Evolutionary conservation across 2,797 vertebrate species (phyloP).

Genomic region (Salarias fasciatus): DNA sequence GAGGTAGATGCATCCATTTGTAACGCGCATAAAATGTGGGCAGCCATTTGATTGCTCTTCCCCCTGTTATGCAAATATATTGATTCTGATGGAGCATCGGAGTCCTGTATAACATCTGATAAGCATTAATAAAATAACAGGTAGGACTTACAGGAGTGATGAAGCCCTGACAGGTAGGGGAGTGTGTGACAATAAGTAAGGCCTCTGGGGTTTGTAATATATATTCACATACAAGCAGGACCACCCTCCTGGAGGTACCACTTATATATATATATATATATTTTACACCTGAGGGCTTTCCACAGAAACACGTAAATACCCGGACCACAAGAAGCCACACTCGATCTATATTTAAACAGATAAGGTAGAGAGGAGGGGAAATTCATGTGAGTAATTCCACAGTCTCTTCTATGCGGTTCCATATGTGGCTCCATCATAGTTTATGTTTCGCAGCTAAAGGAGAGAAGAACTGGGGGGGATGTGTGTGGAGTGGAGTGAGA

Average conservation of each 20-base stretch:
- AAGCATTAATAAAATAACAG: conserved; percentile 27
- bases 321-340: conserved; percentile 9
- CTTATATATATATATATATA: conserved; percentile 18
- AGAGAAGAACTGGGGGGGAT: no score
- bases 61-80: conserved; percentile 16
- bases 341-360: conserved; percentile 10
- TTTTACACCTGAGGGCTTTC: conserved; percentile 31
- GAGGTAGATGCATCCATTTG: conserved; percentile 17
- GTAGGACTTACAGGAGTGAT: conserved; percentile 15
- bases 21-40: conserved; percentile 18
- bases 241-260: conserved; percentile 31
- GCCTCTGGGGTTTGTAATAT: conserved; percentile 30
- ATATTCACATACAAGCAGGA: conserved; percentile 50
- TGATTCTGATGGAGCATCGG: conserved; percentile 20
- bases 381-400: neutral
- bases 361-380: neutral
- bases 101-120: conserved; percentile 25
- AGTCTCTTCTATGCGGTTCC: neutral
- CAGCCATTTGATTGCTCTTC: conserved; percentile 24
- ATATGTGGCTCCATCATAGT: no score
- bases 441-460: no score
- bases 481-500: no score
- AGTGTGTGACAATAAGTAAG: conserved; percentile 25
- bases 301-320: conserved; percentile 24
- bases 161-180: conserved; percentile 41